phyloP scores from a whole-genome alignment of 2,888 invertebrate species.

The Tetheella fluctuosa region DNA sequence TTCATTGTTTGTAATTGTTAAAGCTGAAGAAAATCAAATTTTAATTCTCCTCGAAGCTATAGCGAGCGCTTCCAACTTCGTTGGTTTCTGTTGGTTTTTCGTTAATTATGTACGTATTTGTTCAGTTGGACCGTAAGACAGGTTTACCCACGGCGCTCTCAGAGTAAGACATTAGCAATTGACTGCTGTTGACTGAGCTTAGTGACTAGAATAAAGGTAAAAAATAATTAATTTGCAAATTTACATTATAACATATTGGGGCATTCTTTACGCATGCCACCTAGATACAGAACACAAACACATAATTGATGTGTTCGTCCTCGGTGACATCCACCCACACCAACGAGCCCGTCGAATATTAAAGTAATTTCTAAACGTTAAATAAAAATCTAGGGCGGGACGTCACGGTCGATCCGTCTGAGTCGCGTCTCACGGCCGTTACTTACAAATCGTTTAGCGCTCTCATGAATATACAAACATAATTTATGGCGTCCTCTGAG shows the following conservation, averaged over 20 bases:
- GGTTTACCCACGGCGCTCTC: neutral
- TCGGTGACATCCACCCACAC: neutral
- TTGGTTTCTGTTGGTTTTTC: neutral
- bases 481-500: neutral
- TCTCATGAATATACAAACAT: neutral
- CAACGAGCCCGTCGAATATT: neutral
- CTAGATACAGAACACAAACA: too few relatives aligned
- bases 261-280: too few relatives aligned
- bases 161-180: neutral
- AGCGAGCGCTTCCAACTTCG: neutral
- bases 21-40: neutral
- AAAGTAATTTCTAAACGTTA: neutral
- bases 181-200: neutral
- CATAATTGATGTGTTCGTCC: too few relatives aligned
- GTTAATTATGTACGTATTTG: conserved; percentile 5
- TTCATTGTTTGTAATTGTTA: conserved; percentile 1
- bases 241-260: too few relatives aligned
- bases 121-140: neutral
- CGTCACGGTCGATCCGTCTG: neutral
- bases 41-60: neutral
- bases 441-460: conserved; percentile 2
- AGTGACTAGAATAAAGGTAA: neutral
- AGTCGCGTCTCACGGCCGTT: neutral
- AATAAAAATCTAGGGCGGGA: neutral
- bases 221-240: neutral